phyloP scores from a whole-genome alignment of 2,113 vertebrate genomes.

The Piaya cayana region DNA sequence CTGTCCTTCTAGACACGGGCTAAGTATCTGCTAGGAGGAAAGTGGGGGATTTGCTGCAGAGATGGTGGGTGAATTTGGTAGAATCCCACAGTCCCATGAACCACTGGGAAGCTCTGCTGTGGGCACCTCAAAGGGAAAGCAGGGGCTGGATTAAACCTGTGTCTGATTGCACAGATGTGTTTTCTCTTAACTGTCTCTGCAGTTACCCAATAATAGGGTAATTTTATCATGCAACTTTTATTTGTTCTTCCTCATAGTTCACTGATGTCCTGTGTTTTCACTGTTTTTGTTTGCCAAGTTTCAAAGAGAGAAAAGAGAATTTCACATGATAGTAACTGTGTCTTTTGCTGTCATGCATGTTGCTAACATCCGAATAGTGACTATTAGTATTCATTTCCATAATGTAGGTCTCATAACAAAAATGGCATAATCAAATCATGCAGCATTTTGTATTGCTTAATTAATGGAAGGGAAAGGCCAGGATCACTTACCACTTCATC shows the following conservation, averaged over 20 bases:
- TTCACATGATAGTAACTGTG: not conserved
- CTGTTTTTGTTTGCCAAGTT: not conserved
- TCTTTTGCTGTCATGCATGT: not conserved
- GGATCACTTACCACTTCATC: not conserved
- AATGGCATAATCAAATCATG: not conserved
- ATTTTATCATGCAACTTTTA: not conserved
- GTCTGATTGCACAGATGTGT: not conserved
- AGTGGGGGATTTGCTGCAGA: not conserved
- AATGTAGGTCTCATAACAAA: not conserved
- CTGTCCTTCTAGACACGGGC: not conserved
- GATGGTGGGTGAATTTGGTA: not conserved
- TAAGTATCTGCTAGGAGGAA: not conserved
- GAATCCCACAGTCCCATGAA: accelerated
- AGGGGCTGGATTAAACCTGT: not conserved
- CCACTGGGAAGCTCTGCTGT: not conserved
- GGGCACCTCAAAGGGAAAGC: not conserved
- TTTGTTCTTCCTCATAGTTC: not conserved
- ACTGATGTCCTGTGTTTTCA: not conserved
- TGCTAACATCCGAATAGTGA: not conserved
- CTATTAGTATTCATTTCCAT: not conserved
- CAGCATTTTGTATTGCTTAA: not conserved
- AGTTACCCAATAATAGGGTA: not conserved
- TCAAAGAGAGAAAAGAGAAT: not conserved
- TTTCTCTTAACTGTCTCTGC: not conserved
- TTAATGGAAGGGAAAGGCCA: not conserved